These are phyloP conservation scores for Dioctria linearis DNA, from an alignment of 2,888 invertebrate species.

Conservation along the genomic window DNA sequence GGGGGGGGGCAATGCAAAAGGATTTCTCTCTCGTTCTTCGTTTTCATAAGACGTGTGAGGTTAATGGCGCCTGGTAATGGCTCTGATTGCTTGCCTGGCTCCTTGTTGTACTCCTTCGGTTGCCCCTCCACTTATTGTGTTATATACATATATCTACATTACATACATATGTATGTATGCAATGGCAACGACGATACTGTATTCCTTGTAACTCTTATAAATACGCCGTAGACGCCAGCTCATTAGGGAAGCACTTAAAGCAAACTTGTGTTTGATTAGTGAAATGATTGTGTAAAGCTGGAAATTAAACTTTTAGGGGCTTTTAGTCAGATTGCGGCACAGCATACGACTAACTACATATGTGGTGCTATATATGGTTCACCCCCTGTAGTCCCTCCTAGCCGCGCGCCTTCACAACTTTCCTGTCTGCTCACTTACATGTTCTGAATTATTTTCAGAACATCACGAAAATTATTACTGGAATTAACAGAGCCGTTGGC, in stretches of 20 bases:
- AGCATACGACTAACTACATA: not conserved
- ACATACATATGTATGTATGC: not conserved
- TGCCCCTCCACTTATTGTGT: not conserved
- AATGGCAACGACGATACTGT: constrained; percentile 20
- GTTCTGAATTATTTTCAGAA: constrained; percentile 28
- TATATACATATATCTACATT: not conserved
- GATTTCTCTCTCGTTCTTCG: not conserved
- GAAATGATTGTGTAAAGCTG: constrained; percentile 51
- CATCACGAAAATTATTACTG: constrained; percentile 40
- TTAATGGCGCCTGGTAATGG: constrained; percentile 42
- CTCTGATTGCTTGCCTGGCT: constrained; percentile 32
- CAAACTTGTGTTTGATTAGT: constrained; percentile 49
- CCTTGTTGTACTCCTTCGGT: not conserved
- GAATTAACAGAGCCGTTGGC: constrained; percentile 22
- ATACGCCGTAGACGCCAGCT: constrained; percentile 37
- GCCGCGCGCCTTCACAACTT: not conserved
- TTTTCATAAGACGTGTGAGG: constrained; percentile 25
- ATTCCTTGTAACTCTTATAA: not conserved
- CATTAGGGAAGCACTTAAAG: constrained; percentile 51
- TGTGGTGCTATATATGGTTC: not conserved
- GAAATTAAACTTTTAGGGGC: constrained; percentile 50
- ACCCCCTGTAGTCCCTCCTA: too few species aligned
- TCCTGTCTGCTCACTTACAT: not conserved
- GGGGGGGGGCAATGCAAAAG: not conserved
- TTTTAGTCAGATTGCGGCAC: constrained; percentile 44